A percentile compares a stretch with the other conserved stretches of the same genome.
Conservation (phyloP, 2,888 invertebrate species). For the Tetragnatha montana region DNA sequence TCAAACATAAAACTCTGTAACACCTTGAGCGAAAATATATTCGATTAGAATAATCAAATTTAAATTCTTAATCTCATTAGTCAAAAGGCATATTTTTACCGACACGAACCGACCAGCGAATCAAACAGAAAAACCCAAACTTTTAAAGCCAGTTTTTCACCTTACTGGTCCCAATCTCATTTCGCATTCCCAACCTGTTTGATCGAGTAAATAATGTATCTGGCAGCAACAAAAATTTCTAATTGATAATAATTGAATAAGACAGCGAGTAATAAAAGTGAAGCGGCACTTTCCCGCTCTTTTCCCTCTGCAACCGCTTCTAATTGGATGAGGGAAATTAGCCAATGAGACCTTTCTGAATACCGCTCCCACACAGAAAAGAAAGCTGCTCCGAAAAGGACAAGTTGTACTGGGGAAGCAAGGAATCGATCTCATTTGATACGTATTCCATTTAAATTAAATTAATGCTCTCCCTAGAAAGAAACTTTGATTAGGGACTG, state of each 20-base stretch:
- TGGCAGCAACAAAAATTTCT: not conserved
- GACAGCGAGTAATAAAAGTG: not conserved
- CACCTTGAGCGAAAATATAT: too few relatives aligned
- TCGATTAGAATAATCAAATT: too few relatives aligned
- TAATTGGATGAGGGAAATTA: slow-evolving; percentile 1
- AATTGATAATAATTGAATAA: not conserved
- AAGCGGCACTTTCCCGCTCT: not conserved
- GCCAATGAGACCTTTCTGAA: slow-evolving; percentile 3
- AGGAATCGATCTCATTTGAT: slow-evolving; percentile 37
- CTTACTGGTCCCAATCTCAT: not conserved
- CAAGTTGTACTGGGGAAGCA: slow-evolving; percentile 4
- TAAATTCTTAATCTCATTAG: too few relatives aligned
- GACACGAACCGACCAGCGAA: too few relatives aligned
- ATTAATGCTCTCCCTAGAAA: slow-evolving; percentile 42
- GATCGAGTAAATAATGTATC: not conserved
- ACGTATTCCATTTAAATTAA: slow-evolving; percentile 50
- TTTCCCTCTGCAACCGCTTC: not conserved
- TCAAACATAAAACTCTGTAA: too few relatives aligned
- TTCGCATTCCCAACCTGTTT: not conserved
- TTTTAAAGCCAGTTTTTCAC: too few relatives aligned
- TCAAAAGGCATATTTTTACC: too few relatives aligned
- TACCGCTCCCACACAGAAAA: not conserved
- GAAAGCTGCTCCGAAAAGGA: not conserved
- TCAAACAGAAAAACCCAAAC: too few relatives aligned
- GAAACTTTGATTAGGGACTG: slow-evolving; percentile 39